Evolutionary conservation across 2,888 invertebrate genomes (phyloP).

Genomic region (Lamellibrachia satsuma): DNA sequence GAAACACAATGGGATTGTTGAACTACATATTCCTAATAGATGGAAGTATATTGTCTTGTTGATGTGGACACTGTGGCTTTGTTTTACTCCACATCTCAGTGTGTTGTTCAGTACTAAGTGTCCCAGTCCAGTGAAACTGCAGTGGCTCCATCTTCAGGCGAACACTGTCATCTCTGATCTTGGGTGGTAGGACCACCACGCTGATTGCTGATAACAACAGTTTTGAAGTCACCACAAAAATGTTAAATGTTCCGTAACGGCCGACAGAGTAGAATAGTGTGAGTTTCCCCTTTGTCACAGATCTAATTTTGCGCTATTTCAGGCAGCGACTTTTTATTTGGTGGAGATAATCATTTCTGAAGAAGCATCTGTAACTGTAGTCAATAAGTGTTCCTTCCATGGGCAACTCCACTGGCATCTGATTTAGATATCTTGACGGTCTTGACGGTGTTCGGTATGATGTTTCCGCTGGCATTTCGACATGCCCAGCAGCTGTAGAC

Average conservation of each 20-base stretch:
- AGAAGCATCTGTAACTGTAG: not conserved
- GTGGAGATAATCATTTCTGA: not conserved
- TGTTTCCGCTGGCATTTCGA: not conserved
- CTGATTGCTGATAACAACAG: not conserved
- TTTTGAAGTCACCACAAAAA: conserved; percentile 10
- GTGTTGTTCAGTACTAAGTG: not conserved
- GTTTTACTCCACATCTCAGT: not conserved
- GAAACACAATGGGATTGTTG: not conserved
- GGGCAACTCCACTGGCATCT: not conserved
- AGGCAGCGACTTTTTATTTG: not conserved
- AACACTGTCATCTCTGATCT: not conserved
- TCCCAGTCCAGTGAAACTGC: not conserved
- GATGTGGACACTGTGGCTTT: not conserved
- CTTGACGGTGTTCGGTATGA: not conserved
- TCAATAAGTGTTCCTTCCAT: not conserved
- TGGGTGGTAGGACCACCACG: not conserved
- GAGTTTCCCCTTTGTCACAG: not conserved
- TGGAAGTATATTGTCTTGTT: not conserved
- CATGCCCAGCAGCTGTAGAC: not conserved
- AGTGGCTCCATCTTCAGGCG: not conserved
- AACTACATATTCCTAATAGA: not conserved
- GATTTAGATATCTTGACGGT: not conserved
- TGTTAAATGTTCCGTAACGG: not conserved
- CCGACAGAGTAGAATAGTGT: not conserved
- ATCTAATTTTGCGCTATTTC: conserved; percentile 13